Conservation (phyloP, 2,797 vertebrate species). For the Schizopygopsis malacanthus region DNA sequence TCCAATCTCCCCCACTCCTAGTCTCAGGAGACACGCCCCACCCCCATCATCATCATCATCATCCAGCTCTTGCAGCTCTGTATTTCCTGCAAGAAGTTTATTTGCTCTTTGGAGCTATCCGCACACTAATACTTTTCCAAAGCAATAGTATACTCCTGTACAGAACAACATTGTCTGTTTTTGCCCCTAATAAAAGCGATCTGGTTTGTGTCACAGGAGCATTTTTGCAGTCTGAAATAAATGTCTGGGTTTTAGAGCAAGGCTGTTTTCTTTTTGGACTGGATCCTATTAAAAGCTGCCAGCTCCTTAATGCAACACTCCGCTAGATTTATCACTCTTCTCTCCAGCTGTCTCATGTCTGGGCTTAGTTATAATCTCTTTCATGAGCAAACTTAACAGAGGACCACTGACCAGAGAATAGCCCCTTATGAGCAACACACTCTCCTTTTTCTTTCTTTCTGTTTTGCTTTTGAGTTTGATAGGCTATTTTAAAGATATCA, state of each 20-base stretch:
- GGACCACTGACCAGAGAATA: conserved; percentile 63
- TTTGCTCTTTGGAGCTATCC: conserved; percentile 50
- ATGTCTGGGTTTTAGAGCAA: conserved; percentile 76
- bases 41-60: conserved; percentile 1
- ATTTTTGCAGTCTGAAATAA: conserved; percentile 80
- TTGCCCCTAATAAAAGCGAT: conserved; percentile 81
- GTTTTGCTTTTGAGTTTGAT: neutral
- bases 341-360: conserved; percentile 78
- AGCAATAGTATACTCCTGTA: conserved; percentile 80
- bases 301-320: conserved; percentile 77
- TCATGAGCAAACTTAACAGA: conserved; percentile 65
- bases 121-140: conserved; percentile 76
- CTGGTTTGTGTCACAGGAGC: conserved; percentile 87
- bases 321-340: conserved; percentile 77
- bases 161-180: conserved; percentile 81
- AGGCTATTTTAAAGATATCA: neutral
- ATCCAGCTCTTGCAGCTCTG: conserved; percentile 22
- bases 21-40: conserved; percentile 18
- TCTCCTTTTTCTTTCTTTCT: conserved; percentile 1
- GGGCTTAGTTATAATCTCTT: conserved; percentile 77
- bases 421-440: conserved; percentile 51
- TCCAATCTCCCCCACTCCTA: conserved; percentile 49
- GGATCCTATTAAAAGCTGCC: conserved; percentile 81
- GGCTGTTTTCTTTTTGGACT: conserved; percentile 82
- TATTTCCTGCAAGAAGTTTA: conserved; percentile 1